A percentile compares a stretch with the other conserved stretches of the same genome.
Conservation (phyloP, 2,113 vertebrate genomes). For the Xiphophorus hellerii region DNA sequence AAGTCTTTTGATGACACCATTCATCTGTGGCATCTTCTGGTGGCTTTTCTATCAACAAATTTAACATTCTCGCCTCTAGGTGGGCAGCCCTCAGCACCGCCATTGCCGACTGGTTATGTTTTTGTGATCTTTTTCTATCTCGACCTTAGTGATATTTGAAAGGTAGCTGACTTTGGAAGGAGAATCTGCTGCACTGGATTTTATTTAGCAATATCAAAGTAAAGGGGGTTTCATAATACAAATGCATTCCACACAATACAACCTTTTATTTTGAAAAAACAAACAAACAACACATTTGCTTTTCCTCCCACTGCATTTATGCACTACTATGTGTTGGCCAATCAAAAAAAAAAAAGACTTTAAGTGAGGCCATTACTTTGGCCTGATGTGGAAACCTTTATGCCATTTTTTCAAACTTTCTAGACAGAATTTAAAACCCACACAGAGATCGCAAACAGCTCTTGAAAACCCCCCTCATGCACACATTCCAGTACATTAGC, state of each 20-base stretch:
- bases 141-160: background rate
- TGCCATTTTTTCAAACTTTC: background rate
- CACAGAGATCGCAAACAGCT: slow-evolving; percentile 7
- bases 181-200: background rate
- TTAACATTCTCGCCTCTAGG: background rate
- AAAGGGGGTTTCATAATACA: too few species aligned
- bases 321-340: too few species aligned
- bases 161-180: too few species aligned
- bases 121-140: background rate
- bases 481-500: slow-evolving; percentile 53
- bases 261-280: too few species aligned
- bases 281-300: too few species aligned
- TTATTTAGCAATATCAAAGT: background rate
- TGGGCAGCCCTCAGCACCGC: background rate
- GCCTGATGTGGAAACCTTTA: background rate
- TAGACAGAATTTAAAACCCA: slow-evolving; percentile 9
- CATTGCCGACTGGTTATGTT: background rate
- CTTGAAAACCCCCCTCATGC: slow-evolving; percentile 21
- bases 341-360: too few species aligned
- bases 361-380: too few species aligned
- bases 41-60: background rate
- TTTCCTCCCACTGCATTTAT: too few species aligned
- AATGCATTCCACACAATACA: too few species aligned
- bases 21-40: background rate
- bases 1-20: background rate